A percentile compares a stretch with the other conserved stretches of the same genome.
phyloP scores from a whole-genome alignment of 2,888 invertebrate genomes.

The Euplexia lucipara region DNA sequence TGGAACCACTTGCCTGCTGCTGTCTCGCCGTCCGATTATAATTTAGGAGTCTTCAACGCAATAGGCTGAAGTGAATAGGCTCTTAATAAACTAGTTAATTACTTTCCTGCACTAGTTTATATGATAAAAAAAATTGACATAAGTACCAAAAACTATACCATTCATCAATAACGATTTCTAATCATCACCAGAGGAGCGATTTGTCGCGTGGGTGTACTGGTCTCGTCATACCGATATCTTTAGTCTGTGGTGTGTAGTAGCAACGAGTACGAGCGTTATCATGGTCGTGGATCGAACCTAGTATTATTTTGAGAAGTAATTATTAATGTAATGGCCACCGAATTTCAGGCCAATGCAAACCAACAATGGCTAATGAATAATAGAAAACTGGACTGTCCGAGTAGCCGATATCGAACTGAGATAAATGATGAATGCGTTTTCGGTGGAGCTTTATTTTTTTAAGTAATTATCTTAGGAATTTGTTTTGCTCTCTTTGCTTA shows the following conservation, averaged over 20 bases:
- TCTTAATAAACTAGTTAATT: no score
- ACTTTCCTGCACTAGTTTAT: no score
- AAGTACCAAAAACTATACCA: slow-evolving; percentile 29
- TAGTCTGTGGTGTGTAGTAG: slow-evolving; percentile 70
- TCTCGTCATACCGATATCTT: slow-evolving; percentile 64
- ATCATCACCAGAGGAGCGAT: slow-evolving; percentile 32
- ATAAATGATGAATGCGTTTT: slow-evolving; percentile 88
- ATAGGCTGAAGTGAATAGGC: no score
- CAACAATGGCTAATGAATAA: slow-evolving; percentile 88
- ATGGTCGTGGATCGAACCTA: slow-evolving; percentile 87
- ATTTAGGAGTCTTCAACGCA: no score
- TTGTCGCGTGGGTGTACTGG: slow-evolving; percentile 59
- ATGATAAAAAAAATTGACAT: no score
- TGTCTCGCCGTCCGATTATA: no score
- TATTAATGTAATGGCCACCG: slow-evolving; percentile 90
- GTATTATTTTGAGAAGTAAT: slow-evolving; percentile 91
- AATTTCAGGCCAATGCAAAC: slow-evolving; percentile 87
- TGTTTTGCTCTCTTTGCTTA: slow-evolving; percentile 70
- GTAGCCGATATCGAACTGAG: slow-evolving; percentile 84
- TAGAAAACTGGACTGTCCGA: slow-evolving; percentile 86
- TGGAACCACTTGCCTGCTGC: no score
- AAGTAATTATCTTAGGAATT: slow-evolving; percentile 82
- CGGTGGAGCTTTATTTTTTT: slow-evolving; percentile 78
- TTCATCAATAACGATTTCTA: slow-evolving; percentile 50
- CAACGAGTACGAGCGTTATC: slow-evolving; percentile 75